Base-by-base conservation (phyloP, 2,113 vertebrate species). In the Plecotus auritus region DNA sequence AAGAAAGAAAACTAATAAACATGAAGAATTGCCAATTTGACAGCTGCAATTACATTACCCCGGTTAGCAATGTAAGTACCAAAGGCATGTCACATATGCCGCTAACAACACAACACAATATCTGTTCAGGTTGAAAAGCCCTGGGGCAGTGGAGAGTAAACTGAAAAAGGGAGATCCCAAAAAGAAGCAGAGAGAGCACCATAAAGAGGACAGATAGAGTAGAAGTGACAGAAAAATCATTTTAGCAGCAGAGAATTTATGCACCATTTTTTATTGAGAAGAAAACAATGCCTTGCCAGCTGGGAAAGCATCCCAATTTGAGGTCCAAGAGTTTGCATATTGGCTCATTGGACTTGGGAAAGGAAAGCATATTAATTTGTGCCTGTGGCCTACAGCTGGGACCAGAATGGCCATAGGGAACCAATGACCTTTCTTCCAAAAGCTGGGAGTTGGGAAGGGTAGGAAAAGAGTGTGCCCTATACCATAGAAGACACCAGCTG, bases 401-500 rank as follows among this genome's bases (percentile, higher is more conserved):
- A 93, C 96, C 96, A 97, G 96, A 89, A 94, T 69, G 9, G 26
- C 81, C 69, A 13, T 47, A 93, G 67, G 91, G 42, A 72, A 90
- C 61, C 80, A 96, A 78, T 69, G 84, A 93, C 47, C 72, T 96
- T 97, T 96, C n/a, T 96, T 95, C 54, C 83, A 88, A 94, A 97
- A 95, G 40, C 93, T 93, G 37, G 35, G 37, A 92, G 56, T 93
- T 94, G 66, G 47, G 47, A 83, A 80, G 77, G 88, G 78, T 0
- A 30, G 86, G 64, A 85, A 96, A 96, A 94, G 85, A 95, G 81
- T 95, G 91, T 97, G 95, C 91, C 97, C 95, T 97, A 2, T 97
- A 97, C 96, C 96, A 98, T 86, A 97, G 95, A 91, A 97, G 96
- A 98, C 83, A 97, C 95, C 97, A 98, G 96, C 94, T 98, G 96